Conservation (phyloP, 2,113 vertebrate species). For the Pogona vitticeps region DNA sequence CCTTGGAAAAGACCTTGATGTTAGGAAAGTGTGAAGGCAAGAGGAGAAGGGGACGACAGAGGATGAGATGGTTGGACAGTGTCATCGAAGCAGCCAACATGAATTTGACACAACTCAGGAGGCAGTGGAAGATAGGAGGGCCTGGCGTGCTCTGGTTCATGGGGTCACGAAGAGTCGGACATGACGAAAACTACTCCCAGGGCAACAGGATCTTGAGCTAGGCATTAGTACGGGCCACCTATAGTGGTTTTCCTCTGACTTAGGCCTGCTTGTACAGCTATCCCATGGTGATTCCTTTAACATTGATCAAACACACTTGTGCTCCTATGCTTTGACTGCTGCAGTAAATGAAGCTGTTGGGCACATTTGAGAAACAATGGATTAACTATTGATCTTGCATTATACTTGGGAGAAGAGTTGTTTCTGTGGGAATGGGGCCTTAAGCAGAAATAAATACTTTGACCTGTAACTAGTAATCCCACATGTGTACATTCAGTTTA, state of each 20-base stretch:
- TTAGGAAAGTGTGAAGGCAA: no score
- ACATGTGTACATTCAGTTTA: not conserved
- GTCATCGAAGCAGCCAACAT: no score
- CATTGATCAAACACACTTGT: not conserved
- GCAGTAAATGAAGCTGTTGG: not conserved
- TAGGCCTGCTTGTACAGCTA: not conserved
- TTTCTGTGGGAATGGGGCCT: not conserved
- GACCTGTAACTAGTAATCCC: not conserved
- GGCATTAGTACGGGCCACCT: not conserved
- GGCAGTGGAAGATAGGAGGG: no score
- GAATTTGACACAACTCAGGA: no score
- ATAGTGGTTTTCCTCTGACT: not conserved
- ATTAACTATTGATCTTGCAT: not conserved
- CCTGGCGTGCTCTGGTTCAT: no score
- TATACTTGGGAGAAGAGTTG: not conserved
- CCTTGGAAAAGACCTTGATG: no score
- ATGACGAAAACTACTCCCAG: no score
- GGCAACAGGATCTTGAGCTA: not conserved
- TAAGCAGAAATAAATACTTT: not conserved
- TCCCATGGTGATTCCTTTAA: no score
- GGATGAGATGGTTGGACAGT: no score
- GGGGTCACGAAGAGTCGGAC: no score
- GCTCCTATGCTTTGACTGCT: not conserved
- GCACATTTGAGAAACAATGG: not conserved
- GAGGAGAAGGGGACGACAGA: no score